Percentiles rank a stretch among this genome's conserved stretches.
phyloP scores from a whole-genome alignment of 2,797 vertebrate species.

The Podarcis siculus region DNA sequence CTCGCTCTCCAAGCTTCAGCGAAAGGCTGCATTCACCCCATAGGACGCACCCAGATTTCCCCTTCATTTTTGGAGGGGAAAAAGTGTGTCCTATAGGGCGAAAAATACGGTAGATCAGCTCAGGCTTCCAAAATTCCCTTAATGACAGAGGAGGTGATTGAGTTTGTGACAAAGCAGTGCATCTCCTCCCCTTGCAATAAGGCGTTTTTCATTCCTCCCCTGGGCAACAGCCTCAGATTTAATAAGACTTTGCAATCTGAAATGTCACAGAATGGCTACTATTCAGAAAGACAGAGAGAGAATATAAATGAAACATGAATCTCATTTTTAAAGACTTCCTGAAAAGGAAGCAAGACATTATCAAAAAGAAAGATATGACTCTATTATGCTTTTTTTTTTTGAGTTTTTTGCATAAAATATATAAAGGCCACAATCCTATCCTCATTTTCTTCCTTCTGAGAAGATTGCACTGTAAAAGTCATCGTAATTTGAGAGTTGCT shows the following conservation, averaged over 20 bases:
- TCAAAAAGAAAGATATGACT: neutral
- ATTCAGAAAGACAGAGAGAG: neutral
- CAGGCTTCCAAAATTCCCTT: neutral
- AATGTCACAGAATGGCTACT: neutral
- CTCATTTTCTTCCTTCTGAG: neutral
- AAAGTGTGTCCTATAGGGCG: too few species aligned
- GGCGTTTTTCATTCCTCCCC: neutral
- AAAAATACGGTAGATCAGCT: too few species aligned
- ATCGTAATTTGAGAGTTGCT: neutral
- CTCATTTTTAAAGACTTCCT: neutral
- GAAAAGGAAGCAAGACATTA: neutral
- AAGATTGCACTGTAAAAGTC: neutral
- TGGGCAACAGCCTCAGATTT: neutral
- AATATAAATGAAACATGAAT: neutral
- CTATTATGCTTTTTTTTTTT: neutral
- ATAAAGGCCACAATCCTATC: neutral
- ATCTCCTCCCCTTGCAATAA: neutral
- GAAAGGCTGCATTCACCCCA: too few species aligned
- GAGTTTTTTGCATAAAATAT: neutral
- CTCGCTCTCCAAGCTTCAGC: too few species aligned
- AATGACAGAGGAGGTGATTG: neutral
- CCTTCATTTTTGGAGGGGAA: too few species aligned
- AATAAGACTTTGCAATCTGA: neutral
- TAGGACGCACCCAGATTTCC: too few species aligned
- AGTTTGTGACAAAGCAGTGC: neutral